Evolutionary conservation across 1,140 invertebrate genomes (phyloP), one percentile per base, ranked within the genome.

Genomic region (Linepithema humile): DNA sequence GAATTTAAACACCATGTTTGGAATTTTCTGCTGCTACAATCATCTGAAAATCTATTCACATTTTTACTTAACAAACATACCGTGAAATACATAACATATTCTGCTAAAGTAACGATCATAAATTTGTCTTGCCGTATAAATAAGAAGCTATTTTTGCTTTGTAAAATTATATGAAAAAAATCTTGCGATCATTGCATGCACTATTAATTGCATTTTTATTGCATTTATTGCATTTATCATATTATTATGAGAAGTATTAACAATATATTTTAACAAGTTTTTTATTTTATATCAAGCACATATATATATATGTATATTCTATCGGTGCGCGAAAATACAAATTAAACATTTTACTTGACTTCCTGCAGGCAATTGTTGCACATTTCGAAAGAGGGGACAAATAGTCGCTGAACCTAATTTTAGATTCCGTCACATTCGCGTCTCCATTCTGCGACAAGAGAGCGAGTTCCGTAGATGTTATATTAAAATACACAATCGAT

Each of bases 351-450:
- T 53, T 9, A 45, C 0, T 15, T 26, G 17, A 59, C 23, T 29
- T 59, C 35, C 26, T 45, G 17, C 7, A 45, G 23, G n/a, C 6
- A 60, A 65, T 64, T 32, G 26, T 50, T 23, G 20, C 32, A 35
- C 15, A 23, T 75, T 64, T 65, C 26, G 26, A 12, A 67, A 53
- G 59, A 77, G 73, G 29, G 20, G 29, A 50, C 60, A 23, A 48
- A 77, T 4, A 35, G 12, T n/a, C 9, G 12, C 20, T 32, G 29
- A 23, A 29, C 55, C 64, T 88, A 88, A 88, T 88, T 88, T 88
- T 88, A 88, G 86, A 87, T 74, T 85, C 67, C 53, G 45, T 82
- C 74, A 62, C 62, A 82, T 38, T 84, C 65, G 64, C 50, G 43
- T 74, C 59, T 77, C 48, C 26, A 65, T 57, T 62, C 38, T 9